Percentiles rank a stretch among this genome's conserved stretches.
These are phyloP conservation scores for Amitus sp. DNA, from an alignment of 2,888 invertebrate species.

Conservation along the genomic window DNA sequence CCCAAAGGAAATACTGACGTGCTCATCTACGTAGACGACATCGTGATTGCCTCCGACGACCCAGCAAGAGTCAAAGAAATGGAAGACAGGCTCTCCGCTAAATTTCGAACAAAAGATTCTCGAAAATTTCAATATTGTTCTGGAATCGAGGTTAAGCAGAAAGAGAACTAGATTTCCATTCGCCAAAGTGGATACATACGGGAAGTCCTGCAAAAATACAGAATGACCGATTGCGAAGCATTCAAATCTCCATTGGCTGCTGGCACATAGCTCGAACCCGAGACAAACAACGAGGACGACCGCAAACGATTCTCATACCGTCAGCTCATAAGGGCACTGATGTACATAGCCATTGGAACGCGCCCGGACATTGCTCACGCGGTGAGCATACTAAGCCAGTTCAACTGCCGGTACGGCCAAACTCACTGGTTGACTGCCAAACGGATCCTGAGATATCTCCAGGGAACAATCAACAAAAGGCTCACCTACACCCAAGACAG, in stretches of 20 bases:
- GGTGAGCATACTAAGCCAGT: constrained; percentile 35
- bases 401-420: constrained; percentile 21
- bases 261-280: neutral
- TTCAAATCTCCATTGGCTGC: constrained; percentile 26
- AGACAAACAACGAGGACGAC: neutral
- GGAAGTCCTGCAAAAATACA: constrained; percentile 30
- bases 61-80: too few relatives aligned
- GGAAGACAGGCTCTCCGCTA: neutral
- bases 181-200: constrained; percentile 23
- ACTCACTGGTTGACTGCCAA: constrained; percentile 24
- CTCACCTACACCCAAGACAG: constrained; percentile 6
- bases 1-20: too few relatives aligned
- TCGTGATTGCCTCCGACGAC: constrained; percentile 18
- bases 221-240: constrained; percentile 29
- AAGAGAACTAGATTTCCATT: constrained; percentile 9
- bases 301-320: constrained; percentile 15
- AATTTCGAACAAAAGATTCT: constrained; percentile 33
- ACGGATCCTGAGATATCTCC: constrained; percentile 21
- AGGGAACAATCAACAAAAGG: neutral
- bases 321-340: constrained; percentile 38
- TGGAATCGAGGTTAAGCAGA: constrained; percentile 39
- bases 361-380: constrained; percentile 44
- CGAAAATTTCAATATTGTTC: constrained; percentile 34
- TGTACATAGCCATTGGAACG: constrained; percentile 35
- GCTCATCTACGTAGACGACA: constrained; percentile 29